Evolutionary conservation across 2,797 vertebrate genomes (phyloP), one percentile per base, ranked within the genome.

Genomic region (Notolabrus celidotus): DNA sequence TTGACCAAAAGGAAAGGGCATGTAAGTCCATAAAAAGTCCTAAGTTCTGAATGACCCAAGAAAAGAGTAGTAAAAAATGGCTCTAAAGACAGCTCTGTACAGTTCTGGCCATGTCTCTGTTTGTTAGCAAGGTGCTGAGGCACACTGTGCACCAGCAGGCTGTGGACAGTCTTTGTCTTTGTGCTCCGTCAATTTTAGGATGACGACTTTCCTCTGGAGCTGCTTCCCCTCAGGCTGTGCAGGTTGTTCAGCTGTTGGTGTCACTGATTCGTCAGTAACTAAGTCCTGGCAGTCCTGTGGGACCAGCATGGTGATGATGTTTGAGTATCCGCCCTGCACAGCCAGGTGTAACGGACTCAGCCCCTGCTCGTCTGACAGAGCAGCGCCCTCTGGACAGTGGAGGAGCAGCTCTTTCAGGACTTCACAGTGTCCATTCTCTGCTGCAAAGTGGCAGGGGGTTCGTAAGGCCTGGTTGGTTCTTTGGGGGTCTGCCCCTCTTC

Each of bases 321-420:
- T 92, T 0, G 89, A 77, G 50, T 96, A 91, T 2, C 95, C 90
- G 0, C 94, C 93, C 46, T 81, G 92, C 8, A 95, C 91, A 0
- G 96, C 96, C 84, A 97, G 89, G 59, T 96, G 96, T 10, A 97
- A 79, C 0, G 96, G 94, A 0, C 90, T 95, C 56, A 95, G 92
- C 8, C 96, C 95, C 63, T 94, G 93, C 0, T 90, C 82, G 0
- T 98, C 97, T 0, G 80, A 60, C 39, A 94, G 20, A 10, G 92
- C 4, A 3, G 93, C 75, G 0, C 80, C 92, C 0, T 94, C 95
- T 0, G 90, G 86, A 1, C 89, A 93, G 85, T 80, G 83, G 38
- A 87, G 86, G 51, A 95, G 92, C 27, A 98, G 93, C 89, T 96
- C 96, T 56, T 95, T 95, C 4, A 96, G 90, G 6, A 97, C 95